Evolutionary conservation across 1,140 invertebrate species (phyloP), one percentile per base, ranked within the genome.

Genomic region (Eupristina koningsbergeri): DNA sequence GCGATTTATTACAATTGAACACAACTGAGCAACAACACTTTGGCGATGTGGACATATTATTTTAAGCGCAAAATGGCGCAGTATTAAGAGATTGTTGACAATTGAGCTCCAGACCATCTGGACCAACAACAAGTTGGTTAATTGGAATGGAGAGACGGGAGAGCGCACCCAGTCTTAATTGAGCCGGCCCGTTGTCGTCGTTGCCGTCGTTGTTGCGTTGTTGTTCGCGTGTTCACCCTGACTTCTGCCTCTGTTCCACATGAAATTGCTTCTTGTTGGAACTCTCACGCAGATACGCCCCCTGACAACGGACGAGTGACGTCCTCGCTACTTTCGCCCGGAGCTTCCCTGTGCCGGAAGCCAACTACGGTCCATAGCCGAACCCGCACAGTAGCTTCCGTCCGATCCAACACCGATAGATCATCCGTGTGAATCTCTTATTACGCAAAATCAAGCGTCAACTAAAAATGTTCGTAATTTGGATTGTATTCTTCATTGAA

Each of bases 91-190:
- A 67, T 67, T 22, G 34, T 67, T 67, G 64, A 36, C 64, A 67
- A 67, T 67, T 67, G 64, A 31, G 17, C 39, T 41, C 19, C 8
- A 5, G 22, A n/a, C 22, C 22, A 41, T 41, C 5, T n/a, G 36
- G 26, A 26, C 3, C n/a, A n/a, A n/a, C n/a, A n/a, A 58, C 69
- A 61, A 82, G 80, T 77, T n/a, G 77, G 83, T 74, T 80, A 84
- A 84, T 80, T 80, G 64, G 77, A 80, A 80, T 80, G 53, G 77
- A 26, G 26, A 34, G 75, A 31, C 8, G 69, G 6, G 41, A 11
- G 11, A 7, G 41, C 13, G 22, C 67, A 36, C 50, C 50, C 41
- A 3, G 73, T 64, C 76, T 82, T 82, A 82, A 82, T 82, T 50
- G 80, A 76, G 80, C 71, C 73, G 58, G 41, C 79, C 22, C 50